Evolutionary conservation across 35 echinoderm and acorn worm species (phyloP), one percentile per base, ranked within the genome.

Genomic region (Lytechinus variegatus): DNA sequence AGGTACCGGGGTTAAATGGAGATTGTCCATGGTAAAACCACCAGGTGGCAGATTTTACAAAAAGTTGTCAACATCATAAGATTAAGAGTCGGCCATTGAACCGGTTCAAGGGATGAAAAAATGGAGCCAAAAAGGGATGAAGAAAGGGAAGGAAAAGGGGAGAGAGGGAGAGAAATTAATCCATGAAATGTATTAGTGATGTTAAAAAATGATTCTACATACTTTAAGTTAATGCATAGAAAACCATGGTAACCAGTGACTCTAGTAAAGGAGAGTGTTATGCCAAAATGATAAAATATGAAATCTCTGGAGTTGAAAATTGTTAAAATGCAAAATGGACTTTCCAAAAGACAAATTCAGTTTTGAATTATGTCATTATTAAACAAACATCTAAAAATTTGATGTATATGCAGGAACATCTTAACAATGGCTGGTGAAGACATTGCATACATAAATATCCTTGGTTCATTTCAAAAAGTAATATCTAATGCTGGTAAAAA

Each of bases 161-260:
- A 89, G 52, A 33, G 28, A 12, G 88, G 14, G 88, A 90, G 28
- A 90, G 88, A 10, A 90, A 54, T 90, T 54, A 90, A 21, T 90
- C 52, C 28, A 54, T 90, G 29, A 52, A 90, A 90, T 90, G 88
- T 44, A 90, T 90, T 90, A 90, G 88, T 90, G 27, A 19, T 44
- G 87, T 89, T 89, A 89, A 53, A 44, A 53, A 53, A 89, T 89
- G 87, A 89, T 89, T 52, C 8, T 56, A 11, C 14, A 19, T 71
- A 5, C 3, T 71, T 14, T 1, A 71, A 79, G 21, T 79, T 5
- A 79, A 79, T 7, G n/a, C 19, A 79, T 24, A n/a, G 21, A 6
- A 79, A 24, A 24, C 4, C 21, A 79, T 79, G 66, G 19, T 13
- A 24, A 24, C 19, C 6, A 21, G 61, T 71, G 66, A 79, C 19